These are phyloP conservation scores for Leucosticte australis DNA, from an alignment of 2,113 vertebrate species.

Conservation along the genomic window DNA sequence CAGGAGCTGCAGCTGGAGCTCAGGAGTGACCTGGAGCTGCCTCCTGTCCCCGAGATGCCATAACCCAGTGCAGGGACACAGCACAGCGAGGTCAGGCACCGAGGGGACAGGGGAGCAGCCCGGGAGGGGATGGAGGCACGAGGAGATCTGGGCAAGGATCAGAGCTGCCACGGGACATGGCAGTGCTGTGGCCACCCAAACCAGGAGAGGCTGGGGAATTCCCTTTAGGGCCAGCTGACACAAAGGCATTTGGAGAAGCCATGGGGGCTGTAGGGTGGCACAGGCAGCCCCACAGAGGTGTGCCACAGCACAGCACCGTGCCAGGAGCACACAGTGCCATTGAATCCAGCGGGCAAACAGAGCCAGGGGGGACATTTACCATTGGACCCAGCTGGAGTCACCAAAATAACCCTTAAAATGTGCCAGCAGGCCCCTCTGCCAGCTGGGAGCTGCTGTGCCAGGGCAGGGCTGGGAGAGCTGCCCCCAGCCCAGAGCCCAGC, in stretches of 20 bases:
- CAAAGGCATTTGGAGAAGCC: background rate
- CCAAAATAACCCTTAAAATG: background rate
- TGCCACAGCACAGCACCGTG: accelerated
- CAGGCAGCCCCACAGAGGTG: accelerated
- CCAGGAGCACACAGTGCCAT: accelerated
- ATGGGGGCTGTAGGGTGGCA: background rate
- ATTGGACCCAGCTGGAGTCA: background rate
- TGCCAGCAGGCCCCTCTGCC: background rate
- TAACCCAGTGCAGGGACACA: background rate
- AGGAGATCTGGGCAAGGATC: background rate
- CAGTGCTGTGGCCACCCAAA: background rate
- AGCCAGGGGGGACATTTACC: background rate
- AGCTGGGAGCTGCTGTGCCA: background rate
- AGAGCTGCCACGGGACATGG: background rate
- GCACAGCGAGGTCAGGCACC: accelerated
- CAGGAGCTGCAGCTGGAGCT: background rate
- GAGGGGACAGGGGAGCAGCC: no score
- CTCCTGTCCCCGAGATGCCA: background rate
- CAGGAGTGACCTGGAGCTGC: background rate
- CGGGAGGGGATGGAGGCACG: accelerated
- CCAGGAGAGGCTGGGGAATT: no score
- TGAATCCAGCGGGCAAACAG: background rate
- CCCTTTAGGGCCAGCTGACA: background rate
- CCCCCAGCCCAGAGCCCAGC: background rate
- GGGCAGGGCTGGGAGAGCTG: background rate